phyloP scores from a whole-genome alignment of 2,888 invertebrate genomes.

The Capitulum mitella region DNA sequence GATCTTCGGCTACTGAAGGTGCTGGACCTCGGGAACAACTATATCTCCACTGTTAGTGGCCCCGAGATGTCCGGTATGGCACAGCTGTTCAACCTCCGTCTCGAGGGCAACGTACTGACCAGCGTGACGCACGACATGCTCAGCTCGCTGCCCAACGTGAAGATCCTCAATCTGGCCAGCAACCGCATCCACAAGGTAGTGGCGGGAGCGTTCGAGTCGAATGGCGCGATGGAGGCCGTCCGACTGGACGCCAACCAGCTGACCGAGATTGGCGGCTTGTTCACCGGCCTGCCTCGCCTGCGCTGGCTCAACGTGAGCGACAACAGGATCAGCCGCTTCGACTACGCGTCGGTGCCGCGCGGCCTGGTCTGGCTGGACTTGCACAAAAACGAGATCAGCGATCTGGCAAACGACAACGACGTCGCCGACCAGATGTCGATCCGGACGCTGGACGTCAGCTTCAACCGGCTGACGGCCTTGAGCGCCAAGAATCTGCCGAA shows the following conservation, averaged over 20 bases:
- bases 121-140: constrained; percentile 57
- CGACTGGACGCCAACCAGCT: constrained; percentile 73
- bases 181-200: neutral
- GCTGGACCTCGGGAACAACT: neutral
- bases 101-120: constrained; percentile 64
- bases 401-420: constrained; percentile 75
- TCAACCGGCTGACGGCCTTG: constrained; percentile 70
- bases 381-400: constrained; percentile 72
- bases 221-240: constrained; percentile 41
- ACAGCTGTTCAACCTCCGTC: constrained; percentile 63
- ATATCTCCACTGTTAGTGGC: neutral
- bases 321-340: constrained; percentile 73
- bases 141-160: neutral
- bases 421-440: constrained; percentile 56
- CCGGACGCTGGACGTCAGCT: constrained; percentile 69
- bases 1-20: neutral
- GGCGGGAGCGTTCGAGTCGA: neutral
- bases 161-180: neutral
- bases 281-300: constrained; percentile 69
- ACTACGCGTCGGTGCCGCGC: constrained; percentile 77
- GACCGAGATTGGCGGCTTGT: constrained; percentile 67
- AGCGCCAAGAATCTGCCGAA: constrained; percentile 76
- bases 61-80: constrained; percentile 52
- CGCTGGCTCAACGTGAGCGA: constrained; percentile 80
- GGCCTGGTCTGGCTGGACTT: constrained; percentile 78